Evolutionary conservation across 2,888 invertebrate genomes (phyloP), one percentile per base, ranked within the genome.

Genomic region (Apamea anceps): DNA sequence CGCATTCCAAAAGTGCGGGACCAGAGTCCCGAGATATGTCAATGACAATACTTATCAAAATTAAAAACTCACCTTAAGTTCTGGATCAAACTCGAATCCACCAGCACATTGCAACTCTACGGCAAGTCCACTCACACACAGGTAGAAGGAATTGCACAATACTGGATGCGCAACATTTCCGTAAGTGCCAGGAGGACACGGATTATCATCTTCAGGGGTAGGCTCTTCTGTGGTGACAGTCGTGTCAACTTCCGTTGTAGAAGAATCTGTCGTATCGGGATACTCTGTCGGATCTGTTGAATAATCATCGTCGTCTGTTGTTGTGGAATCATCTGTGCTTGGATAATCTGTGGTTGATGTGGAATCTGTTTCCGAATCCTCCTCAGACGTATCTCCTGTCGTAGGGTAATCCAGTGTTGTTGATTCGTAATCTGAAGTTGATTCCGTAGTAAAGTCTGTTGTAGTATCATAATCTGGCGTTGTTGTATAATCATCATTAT

Each of bases 151-250:
- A 72, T 90, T 82, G 28, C 94, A 94, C 1, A 81, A 32, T 0
- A 87, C 85, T 5, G 93, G 94, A 75, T 93, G 91, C 0, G 93
- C 88, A 0, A 93, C 80, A 72, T 93, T 91, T 2, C 90, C 92
- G 6, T 90, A 82, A 1, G 82, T 80, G 2, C 86, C 90, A 0
- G 87, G 86, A 0, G 91, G 90, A 77, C 93, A 92, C 0, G 88
- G 86, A 18, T 63, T 63, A n/a, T 71, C 67, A 1, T 10, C 18
- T 57, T 74, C 84, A n/a, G 83, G 80, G 0, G 87, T 81, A 0
- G 87, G 73, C 0, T n/a, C 18, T 4, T 84, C 85, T 8, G 84
- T 82, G 21, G 75, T 83, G 7, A 37, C 42, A 0, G 82, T 76
- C 0, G 71, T 67, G n/a, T 48, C 57, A 4, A 68, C 54, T 32